Base-by-base conservation (phyloP, 2,888 invertebrate genomes). In the Taphrorychus bicolor region DNA sequence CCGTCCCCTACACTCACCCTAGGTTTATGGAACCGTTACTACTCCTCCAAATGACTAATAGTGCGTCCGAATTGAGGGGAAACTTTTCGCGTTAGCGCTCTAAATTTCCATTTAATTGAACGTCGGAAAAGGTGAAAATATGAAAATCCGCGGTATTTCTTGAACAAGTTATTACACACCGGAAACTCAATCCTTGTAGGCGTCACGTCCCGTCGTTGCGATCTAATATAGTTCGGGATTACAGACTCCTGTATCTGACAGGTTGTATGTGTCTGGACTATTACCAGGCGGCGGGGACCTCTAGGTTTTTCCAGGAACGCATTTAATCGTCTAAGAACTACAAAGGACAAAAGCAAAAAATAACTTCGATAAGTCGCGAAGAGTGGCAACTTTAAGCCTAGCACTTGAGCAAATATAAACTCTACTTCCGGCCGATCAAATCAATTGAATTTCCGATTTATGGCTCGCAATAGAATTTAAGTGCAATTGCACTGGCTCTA, bases 1-100 rank as follows among this genome's bases (percentile, higher is more conserved):
- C 73, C 23, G 52, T 59, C 65, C 58, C 59, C 41, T n/a, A n/a
- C n/a, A n/a, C n/a, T n/a, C n/a, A n/a, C n/a, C 14, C 40, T 45
- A 1, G 48, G 52, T 64, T 64, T 58, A 57, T 56, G 32, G 58
- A 18, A 64, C 64, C 14, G 7, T 45, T 32, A 32, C 32, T 9
- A 3, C 32, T 11, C 32, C 32, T 32, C 9, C 3, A 32, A 32
- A 32, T 32, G 32, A 32, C 7, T 32, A 32, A 32, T 32, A 32
- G 32, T 32, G 32, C 32, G 32, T 32, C 32, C 7, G 32, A 32
- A 32, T 32, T 11, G 32, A 32, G 11, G 32, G 32, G 32, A 32
- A 23, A 32, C 32, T n/a, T n/a, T n/a, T n/a, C n/a, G n/a, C n/a
- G n/a, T n/a, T n/a, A n/a, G n/a, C n/a, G n/a, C n/a, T n/a, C n/a